A percentile compares a stretch with the other conserved stretches of the same genome.
These are phyloP conservation scores for Luscinia luscinia DNA, from an alignment of 2,797 vertebrate species.

Conservation along the genomic window DNA sequence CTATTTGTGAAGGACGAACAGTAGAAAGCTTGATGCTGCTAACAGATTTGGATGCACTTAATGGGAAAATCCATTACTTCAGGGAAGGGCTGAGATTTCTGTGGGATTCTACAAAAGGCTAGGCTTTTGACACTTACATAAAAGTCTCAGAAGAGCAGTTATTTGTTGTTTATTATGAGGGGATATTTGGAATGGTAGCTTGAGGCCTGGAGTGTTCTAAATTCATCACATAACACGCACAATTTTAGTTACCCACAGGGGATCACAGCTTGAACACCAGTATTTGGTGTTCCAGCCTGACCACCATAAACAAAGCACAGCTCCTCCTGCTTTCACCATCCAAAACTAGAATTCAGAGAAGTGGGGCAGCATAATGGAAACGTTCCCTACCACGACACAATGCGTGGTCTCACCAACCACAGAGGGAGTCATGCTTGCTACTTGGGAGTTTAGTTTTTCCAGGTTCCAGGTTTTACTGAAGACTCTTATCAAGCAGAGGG, in stretches of 20 bases:
- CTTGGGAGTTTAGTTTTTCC: background rate
- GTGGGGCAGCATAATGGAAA: background rate
- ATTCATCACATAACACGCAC: accelerated
- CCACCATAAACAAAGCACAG: background rate
- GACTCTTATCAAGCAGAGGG: background rate
- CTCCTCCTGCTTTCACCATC: background rate
- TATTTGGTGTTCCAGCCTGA: background rate
- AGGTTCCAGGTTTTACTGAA: background rate
- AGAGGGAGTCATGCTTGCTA: background rate
- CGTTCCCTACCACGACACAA: background rate
- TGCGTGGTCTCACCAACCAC: background rate
- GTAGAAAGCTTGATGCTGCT: background rate
- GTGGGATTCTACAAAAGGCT: background rate
- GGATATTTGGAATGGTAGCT: background rate
- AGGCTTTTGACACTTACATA: background rate
- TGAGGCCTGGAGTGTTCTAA: background rate
- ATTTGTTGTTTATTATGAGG: background rate
- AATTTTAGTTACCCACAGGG: background rate
- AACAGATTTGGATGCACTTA: background rate
- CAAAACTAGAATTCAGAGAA: background rate
- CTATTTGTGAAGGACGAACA: background rate
- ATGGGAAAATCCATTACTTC: background rate
- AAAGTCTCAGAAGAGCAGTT: background rate
- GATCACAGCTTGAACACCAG: background rate
- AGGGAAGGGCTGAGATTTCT: background rate